Percentiles rank a stretch among this genome's conserved stretches.
These are phyloP conservation scores for Rhingia rostrata DNA, from an alignment of 2,888 invertebrate genomes.

Conservation along the genomic window DNA sequence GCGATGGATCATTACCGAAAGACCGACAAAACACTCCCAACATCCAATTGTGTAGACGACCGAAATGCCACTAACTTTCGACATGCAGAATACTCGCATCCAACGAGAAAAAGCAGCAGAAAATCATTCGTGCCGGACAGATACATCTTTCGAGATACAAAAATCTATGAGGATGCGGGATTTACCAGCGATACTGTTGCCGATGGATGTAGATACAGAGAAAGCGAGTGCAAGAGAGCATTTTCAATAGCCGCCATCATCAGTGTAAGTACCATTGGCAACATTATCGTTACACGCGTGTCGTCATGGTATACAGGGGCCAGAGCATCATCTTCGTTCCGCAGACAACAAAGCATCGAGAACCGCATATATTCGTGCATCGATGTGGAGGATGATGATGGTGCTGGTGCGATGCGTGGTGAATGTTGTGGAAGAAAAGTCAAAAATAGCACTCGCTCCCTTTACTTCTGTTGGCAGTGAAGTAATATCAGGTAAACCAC, in stretches of 20 bases:
- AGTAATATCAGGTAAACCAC: too few species aligned
- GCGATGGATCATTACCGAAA: slow-evolving; percentile 61
- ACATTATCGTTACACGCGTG: slow-evolving; percentile 12
- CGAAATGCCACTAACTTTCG: slow-evolving; percentile 70
- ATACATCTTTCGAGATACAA: slow-evolving; percentile 62
- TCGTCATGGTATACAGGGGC: slow-evolving; percentile 14
- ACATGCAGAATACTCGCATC: slow-evolving; percentile 41
- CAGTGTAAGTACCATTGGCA: slow-evolving; percentile 16
- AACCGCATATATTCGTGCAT: slow-evolving; percentile 9
- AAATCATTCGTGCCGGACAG: slow-evolving; percentile 10
- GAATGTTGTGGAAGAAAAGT: background rate
- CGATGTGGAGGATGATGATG: slow-evolving; percentile 7
- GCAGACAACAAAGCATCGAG: slow-evolving; percentile 43
- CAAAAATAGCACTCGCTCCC: too few species aligned
- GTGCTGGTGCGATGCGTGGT: background rate
- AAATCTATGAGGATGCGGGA: slow-evolving; percentile 35
- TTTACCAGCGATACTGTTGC: slow-evolving; percentile 45
- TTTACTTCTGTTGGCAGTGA: too few species aligned
- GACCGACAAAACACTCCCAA: slow-evolving; percentile 66
- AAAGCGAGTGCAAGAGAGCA: slow-evolving; percentile 10
- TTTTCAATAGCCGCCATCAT: slow-evolving; percentile 30
- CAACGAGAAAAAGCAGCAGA: background rate
- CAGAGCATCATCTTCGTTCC: slow-evolving; percentile 22
- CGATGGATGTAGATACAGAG: slow-evolving; percentile 32
- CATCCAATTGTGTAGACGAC: slow-evolving; percentile 71